Percentiles rank a stretch among this genome's conserved stretches.
Evolutionary conservation across 2,113 vertebrate genomes (phyloP).

Genomic region (Chunga burmeisteri): DNA sequence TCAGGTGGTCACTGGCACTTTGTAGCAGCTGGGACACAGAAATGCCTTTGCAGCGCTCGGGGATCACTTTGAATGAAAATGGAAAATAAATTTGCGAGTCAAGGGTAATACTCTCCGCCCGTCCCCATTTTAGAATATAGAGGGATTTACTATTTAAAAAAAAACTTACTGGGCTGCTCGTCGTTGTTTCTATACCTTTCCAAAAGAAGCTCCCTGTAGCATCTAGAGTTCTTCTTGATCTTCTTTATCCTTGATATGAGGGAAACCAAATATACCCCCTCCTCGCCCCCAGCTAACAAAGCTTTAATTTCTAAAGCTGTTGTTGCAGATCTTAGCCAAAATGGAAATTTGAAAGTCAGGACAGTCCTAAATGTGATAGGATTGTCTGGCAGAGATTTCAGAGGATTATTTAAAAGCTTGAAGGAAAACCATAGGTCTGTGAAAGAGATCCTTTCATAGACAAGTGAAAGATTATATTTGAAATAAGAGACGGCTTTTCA

Average conservation of each 20-base stretch:
- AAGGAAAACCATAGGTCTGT: background rate
- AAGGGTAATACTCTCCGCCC: background rate
- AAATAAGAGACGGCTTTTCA: background rate
- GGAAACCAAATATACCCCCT: background rate
- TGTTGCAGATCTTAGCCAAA: background rate
- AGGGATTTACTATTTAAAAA: background rate
- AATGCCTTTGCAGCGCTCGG: background rate
- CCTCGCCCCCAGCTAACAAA: background rate
- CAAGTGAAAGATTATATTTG: background rate
- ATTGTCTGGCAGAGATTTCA: slow-evolving; percentile 9
- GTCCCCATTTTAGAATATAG: background rate
- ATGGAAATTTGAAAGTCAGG: background rate
- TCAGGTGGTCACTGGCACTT: background rate
- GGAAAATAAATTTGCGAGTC: background rate
- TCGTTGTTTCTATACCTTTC: background rate
- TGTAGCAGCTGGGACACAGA: background rate
- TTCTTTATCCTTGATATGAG: background rate
- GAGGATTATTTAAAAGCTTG: slow-evolving; percentile 3
- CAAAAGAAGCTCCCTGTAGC: background rate
- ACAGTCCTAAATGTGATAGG: background rate
- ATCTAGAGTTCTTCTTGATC: background rate
- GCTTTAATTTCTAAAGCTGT: background rate
- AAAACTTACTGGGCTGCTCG: background rate
- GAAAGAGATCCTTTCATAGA: background rate
- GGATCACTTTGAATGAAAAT: background rate